A percentile compares a stretch with the other conserved stretches of the same genome.
phyloP scores from a whole-genome alignment of 2,113 vertebrate genomes.

The Bujurquina vittata region DNA sequence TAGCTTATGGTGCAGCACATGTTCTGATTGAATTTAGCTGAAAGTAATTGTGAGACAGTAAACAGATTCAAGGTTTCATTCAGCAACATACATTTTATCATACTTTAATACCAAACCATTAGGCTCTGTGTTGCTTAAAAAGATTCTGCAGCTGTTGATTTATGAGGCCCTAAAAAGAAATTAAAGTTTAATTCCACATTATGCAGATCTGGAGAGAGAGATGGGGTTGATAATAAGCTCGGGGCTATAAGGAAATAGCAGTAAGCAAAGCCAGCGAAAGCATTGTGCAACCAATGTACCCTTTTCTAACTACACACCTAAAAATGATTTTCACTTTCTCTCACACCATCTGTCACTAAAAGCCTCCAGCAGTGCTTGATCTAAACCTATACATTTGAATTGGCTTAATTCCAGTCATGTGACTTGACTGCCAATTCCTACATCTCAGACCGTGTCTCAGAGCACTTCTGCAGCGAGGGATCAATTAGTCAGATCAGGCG shows the following conservation, averaged over 20 bases:
- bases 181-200: slow-evolving; percentile 15
- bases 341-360: slow-evolving; percentile 83
- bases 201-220: background rate
- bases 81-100: slow-evolving; percentile 20
- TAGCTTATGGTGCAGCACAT: slow-evolving; percentile 71
- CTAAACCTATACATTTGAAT: slow-evolving; percentile 80
- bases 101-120: slow-evolving; percentile 30
- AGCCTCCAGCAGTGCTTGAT: slow-evolving; percentile 79
- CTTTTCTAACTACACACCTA: slow-evolving; percentile 6
- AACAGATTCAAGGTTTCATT: slow-evolving; percentile 32
- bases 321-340: slow-evolving; percentile 27
- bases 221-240: background rate
- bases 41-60: background rate
- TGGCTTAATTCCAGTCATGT: slow-evolving; percentile 49
- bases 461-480: slow-evolving; percentile 64
- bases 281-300: background rate
- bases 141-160: background rate
- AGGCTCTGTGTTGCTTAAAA: background rate
- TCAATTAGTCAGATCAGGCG: slow-evolving; percentile 68
- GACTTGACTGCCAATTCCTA: slow-evolving; percentile 58
- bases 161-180: slow-evolving; percentile 4
- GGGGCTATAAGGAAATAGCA: background rate
- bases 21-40: slow-evolving; percentile 49
- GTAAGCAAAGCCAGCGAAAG: background rate
- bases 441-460: slow-evolving; percentile 42